Evolutionary conservation across 2,113 vertebrate species (phyloP).

Genomic region (Agapornis roseicollis): DNA sequence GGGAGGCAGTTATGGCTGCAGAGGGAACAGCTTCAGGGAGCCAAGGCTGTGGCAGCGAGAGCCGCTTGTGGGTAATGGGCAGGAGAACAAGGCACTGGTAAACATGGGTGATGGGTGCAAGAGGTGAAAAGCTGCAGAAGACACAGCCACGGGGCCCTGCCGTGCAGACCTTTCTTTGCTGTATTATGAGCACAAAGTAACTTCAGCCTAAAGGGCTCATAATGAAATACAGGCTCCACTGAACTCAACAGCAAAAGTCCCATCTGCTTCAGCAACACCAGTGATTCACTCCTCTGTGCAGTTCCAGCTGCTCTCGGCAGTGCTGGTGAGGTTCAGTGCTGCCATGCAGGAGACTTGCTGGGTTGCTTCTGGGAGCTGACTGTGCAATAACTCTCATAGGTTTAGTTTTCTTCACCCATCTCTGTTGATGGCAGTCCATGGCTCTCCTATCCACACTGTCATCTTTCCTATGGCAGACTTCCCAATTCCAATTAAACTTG

Average conservation of each 20-base stretch:
- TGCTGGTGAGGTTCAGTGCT: background rate
- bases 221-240: fast-evolving
- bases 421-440: background rate
- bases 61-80: fast-evolving
- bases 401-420: no score
- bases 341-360: background rate
- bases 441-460: background rate
- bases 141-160: no score
- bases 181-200: background rate
- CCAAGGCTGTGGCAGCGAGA: fast-evolving
- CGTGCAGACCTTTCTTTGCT: background rate
- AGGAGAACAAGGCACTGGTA: background rate
- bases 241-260: background rate
- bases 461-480: background rate
- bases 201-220: background rate
- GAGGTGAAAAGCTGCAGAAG: background rate
- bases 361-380: background rate
- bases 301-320: background rate
- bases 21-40: background rate
- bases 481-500: background rate
- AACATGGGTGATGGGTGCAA: background rate
- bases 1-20: background rate
- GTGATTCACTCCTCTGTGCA: background rate
- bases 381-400: background rate
- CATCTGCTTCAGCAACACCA: background rate